A percentile compares a stretch with the other conserved stretches of the same genome.
Evolutionary conservation across 1,140 invertebrate species (phyloP).

Genomic region (Latrodectus geometricus): DNA sequence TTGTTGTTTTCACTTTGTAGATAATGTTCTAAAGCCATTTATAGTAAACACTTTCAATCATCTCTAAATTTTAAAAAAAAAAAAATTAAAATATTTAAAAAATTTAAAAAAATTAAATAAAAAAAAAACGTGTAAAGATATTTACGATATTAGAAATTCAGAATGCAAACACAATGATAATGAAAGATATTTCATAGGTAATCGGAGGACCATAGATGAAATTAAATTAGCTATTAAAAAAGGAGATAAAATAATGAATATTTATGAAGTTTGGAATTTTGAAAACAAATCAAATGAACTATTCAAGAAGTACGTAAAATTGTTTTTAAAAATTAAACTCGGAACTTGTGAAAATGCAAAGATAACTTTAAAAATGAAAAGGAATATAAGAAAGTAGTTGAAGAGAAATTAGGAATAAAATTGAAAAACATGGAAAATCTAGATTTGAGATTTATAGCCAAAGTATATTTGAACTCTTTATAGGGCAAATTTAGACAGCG

Average conservation of each 20-base stretch:
- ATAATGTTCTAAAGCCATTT: not conserved
- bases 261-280: no score
- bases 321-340: conserved; percentile 43
- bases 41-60: not conserved
- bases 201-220: no score
- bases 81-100: not conserved
- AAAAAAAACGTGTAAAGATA: not conserved
- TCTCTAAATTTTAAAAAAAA: no score
- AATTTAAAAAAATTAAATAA: conserved; percentile 1
- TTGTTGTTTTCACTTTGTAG: conserved; percentile 16
- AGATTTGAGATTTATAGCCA: conserved; percentile 26
- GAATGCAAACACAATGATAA: no score
- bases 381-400: no score
- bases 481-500: conserved; percentile 24
- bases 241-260: no score
- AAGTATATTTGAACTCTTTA: no score
- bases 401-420: no score
- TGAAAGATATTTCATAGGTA: no score
- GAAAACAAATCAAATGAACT: no score
- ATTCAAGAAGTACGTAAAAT: conserved; percentile 35
- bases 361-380: no score
- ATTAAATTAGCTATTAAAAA: no score
- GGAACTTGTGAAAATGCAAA: conserved; percentile 31
- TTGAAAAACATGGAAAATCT: conserved; percentile 20
- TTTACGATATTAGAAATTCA: conserved; percentile 20